Conservation (phyloP, 2,113 vertebrate species). For the Eretmochelys imbricata region DNA sequence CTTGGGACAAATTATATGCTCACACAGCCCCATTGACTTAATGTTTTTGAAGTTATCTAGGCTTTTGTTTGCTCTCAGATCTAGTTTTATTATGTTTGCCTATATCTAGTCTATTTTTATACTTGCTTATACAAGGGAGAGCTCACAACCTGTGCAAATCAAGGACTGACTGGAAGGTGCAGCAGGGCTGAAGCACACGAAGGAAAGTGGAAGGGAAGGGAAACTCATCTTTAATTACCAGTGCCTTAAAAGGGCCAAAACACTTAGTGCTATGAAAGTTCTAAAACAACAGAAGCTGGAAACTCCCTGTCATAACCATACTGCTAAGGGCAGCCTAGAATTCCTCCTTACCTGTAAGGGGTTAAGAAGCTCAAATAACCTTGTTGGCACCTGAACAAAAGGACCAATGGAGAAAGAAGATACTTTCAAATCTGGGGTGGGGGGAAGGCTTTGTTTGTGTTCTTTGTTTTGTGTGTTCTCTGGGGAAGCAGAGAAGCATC, state of each 20-base stretch:
- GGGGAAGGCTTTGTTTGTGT: too few species aligned
- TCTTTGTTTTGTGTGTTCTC: too few species aligned
- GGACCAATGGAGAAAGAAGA: too few species aligned
- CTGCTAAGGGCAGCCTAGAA: too few species aligned
- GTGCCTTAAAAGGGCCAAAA: neutral
- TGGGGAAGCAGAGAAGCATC: too few species aligned
- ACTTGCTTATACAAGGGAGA: neutral
- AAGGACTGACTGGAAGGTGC: neutral
- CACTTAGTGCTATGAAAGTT: neutral
- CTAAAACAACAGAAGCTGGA: neutral
- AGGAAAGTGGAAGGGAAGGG: neutral
- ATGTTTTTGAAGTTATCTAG: neutral
- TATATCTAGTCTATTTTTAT: neutral
- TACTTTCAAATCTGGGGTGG: too few species aligned
- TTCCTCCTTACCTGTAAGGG: too few species aligned
- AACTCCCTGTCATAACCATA: neutral
- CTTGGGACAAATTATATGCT: neutral
- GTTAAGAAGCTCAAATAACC: too few species aligned
- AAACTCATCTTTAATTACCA: neutral
- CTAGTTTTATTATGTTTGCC: neutral
- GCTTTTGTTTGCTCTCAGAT: neutral
- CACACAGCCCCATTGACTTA: neutral
- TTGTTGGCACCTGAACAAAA: too few species aligned
- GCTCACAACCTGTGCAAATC: neutral
- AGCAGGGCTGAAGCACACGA: neutral